These are phyloP conservation scores for Zootoca vivipara DNA, from an alignment of 2,113 vertebrate species.

Conservation along the genomic window DNA sequence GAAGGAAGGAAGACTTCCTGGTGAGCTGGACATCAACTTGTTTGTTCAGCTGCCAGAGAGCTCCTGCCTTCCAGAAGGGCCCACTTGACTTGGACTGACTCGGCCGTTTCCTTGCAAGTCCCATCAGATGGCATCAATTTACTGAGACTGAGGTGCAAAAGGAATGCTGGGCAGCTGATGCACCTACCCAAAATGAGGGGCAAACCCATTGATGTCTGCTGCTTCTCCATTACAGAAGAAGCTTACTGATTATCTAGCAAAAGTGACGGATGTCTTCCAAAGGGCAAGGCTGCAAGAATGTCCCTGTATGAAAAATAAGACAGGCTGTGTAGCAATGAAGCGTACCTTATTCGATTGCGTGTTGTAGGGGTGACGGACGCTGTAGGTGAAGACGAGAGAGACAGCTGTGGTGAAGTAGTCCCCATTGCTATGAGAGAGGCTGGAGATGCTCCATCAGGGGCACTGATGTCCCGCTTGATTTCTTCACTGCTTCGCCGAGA, in stretches of 20 bases:
- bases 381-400: slow-evolving; percentile 85
- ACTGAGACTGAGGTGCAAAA: no score
- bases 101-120: no score
- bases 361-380: slow-evolving; percentile 93
- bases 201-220: background rate
- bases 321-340: background rate
- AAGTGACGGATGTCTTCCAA: background rate
- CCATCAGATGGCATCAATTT: no score
- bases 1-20: no score
- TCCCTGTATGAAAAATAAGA: no score
- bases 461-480: slow-evolving; percentile 88
- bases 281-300: background rate
- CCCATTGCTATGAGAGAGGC: slow-evolving; percentile 89
- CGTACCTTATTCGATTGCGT: slow-evolving; percentile 90
- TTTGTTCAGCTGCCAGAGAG: no score
- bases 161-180: no score
- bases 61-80: no score
- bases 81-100: no score
- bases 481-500: slow-evolving; percentile 93
- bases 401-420: slow-evolving; percentile 86
- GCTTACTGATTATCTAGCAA: background rate
- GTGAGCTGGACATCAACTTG: no score
- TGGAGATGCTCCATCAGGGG: slow-evolving; percentile 83
- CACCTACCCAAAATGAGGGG: background rate
- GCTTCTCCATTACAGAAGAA: background rate